Base-by-base conservation (phyloP, 2,113 vertebrate species). In the Himantopus leucocephalus region DNA sequence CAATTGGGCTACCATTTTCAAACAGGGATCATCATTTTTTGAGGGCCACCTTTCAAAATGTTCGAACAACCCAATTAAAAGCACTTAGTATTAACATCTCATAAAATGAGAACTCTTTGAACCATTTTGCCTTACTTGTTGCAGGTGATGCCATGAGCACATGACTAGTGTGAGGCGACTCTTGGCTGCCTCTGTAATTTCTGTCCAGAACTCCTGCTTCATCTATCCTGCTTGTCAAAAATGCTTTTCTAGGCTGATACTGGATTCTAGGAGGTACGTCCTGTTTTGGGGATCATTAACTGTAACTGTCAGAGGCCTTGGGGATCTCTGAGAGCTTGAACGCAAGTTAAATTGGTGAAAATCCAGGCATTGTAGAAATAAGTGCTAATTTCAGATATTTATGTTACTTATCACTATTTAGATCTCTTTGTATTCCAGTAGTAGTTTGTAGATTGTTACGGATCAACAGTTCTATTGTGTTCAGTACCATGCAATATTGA, bases 201-300 rank as follows among this genome's bases (percentile, higher is more conserved):
- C 98, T 43, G 12, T 99, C 94, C 98, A 98, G 78, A 98, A 98
- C 93, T 98, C 97, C 22, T 97, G 89, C 96, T 98, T 98, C 83
- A 14, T 88, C 39, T 99, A 98, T 88, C 98, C 98, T 30, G 98
- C 98, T 55, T 99, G 98, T 97, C 95, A 97, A 39, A 98, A 92
- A 70, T 99, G 98, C 96, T 95, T 97, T 62, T 98, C 98, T 35
- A 97, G 96, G 75, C 45, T 99, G 75, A 47, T 96, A 26, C 66
- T 98, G 39, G 79, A 94, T 68, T 93, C 97, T 22, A 96, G 92
- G 79, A 98, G 98, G 98, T 98, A 97, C 2, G 88, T 72, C 47
- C 27, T 84, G 10, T 20, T 92, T n/a, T 24, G 43, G 16, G 60
- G 32, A 26, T 67, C 7, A 11, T 64, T 64, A 47, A 22, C 32